Base-by-base conservation (phyloP, 2,113 vertebrate species). In the Oncorhynchus gorbuscha region DNA sequence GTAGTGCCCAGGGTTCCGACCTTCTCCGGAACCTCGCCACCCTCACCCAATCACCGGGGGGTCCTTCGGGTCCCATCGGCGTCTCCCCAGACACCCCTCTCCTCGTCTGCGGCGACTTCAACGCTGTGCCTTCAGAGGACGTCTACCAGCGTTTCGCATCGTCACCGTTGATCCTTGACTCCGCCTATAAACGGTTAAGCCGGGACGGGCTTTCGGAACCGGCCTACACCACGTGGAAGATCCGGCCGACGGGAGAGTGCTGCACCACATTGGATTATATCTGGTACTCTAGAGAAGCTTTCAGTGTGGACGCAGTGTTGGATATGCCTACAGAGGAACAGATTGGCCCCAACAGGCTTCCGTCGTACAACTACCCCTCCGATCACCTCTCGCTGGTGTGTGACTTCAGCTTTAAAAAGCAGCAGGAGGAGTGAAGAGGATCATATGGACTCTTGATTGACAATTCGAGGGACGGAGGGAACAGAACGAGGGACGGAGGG, bases 371-470 rank as follows among this genome's bases (percentile, higher is more conserved):
- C 74, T 99, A 99, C 74, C 98, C 98, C 0, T 99, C 98, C 0
- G 98, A 99, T 87, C 98, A 99, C 72, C 93, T 99, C 12, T 98
- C 98, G 2, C 92, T 99, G 32, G 94, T 99, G 75, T 99, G 97
- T 80, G 97, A 99, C 92, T 95, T 99, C 75, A 95, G 94, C 82
- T 97, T 99, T 77, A 95, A 26, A 49, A 94, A 95, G 81, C 89
- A 94, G n/a, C 3, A 28, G 28, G 91, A 94, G 0, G 81, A 87
- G 2, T 48, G 69, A 70, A 59, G 51, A 32, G 49, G 26, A 32
- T 9, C 5, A 9, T 0, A 1, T 22, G 61, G 16, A 12, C 24
- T 3, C 1, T 16, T 22, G 24, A 64, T n/a, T 16, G n/a, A 64
- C n/a, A 7, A 22, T 64, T 3, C 5, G 4, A 62, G 0, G 18